Base-by-base conservation (phyloP, 2,888 invertebrate species). In the Ectemnius lituratus region DNA sequence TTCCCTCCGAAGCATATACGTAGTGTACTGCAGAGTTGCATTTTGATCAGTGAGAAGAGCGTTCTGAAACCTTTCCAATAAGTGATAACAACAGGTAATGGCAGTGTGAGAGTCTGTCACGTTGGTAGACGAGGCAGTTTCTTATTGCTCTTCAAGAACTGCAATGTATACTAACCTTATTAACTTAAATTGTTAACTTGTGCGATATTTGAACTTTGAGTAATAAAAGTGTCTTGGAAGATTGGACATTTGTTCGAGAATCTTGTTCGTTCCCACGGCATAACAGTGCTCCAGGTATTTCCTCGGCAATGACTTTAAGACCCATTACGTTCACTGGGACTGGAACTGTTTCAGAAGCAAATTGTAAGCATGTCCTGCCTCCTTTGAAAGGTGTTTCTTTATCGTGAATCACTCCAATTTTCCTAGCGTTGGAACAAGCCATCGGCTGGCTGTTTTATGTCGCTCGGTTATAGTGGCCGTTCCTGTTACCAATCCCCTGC, bases 401-500 rank as follows among this genome's bases (percentile, higher is more conserved):
- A 16, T 16, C 14, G 52, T 14, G 52, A 14, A 52, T 52, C 52
- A 52, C 16, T 52, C 52, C 5, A 52, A 52, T 52, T 16, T 14
- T 52, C 14, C 52, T 16, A 52, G 16, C 52, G 16, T 52, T 52
- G 52, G 5, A 52, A 52, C 14, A 16, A 52, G 52, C 52, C 52
- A 52, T 52, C n/a, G 52, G 16, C 52, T n/a, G 28, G 49, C 23
- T 23, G 23, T 62, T 56, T 28, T 16, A 16, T n/a, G 49, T 58
- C 56, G 57, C 56, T 47, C 23, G 65, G 66, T 64, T 60, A 47
- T 13, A 49, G 56, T 69, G 45, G 47, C 52, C 49, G 60, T 20
- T 28, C 47, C 47, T 28, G 61, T 66, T 61, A 64, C 63, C 61
- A 61, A 58, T 59, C 68, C 56, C 71, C 60, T 63, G 49, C 14